These are phyloP conservation scores for Agrotis clavis DNA, from an alignment of 2,888 invertebrate genomes.

Conservation along the genomic window DNA sequence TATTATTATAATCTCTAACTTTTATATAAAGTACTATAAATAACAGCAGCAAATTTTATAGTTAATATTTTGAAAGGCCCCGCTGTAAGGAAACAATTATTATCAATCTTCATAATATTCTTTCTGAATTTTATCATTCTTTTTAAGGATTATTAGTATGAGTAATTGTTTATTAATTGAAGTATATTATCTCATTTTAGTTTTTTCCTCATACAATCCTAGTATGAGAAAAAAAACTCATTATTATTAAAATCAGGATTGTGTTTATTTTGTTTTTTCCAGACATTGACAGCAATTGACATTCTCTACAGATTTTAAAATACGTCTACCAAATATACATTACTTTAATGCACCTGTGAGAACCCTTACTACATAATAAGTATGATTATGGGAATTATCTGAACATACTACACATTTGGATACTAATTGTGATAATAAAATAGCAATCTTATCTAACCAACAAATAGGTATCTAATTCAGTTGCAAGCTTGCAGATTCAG, in stretches of 20 bases:
- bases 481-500: too few species aligned
- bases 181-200: too few species aligned
- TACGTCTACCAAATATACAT: too few species aligned
- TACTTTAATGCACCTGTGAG: not conserved
- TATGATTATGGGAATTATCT: not conserved
- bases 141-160: not conserved
- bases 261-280: not conserved
- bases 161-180: too few species aligned
- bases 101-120: not conserved
- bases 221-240: too few species aligned
- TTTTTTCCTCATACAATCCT: too few species aligned
- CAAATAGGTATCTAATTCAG: too few species aligned
- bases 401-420: not conserved
- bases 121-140: not conserved
- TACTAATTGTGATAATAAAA: not conserved
- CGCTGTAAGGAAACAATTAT: not conserved
- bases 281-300: not conserved
- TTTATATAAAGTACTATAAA: too few species aligned
- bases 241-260: too few species aligned
- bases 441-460: not conserved
- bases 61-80: not conserved
- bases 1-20: not conserved
- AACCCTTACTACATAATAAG: not conserved
- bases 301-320: not conserved
- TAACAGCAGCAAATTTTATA: not conserved